A percentile compares a stretch with the other conserved stretches of the same genome.
Conservation (phyloP, 1,140 invertebrate species). For the Ceratoteleas bidentatus region DNA sequence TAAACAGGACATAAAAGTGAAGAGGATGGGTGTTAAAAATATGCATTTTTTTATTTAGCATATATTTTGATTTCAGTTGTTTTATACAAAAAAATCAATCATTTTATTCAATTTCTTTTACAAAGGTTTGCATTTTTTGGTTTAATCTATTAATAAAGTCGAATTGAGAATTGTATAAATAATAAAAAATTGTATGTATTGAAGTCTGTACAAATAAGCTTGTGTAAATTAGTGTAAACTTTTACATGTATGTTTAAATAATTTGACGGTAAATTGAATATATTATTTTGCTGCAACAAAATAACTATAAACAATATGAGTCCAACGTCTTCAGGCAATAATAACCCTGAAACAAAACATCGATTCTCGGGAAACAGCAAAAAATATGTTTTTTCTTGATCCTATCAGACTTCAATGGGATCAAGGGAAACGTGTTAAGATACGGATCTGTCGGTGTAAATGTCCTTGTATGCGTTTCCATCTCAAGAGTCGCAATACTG, state of each 20-base stretch:
- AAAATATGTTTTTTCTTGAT: slow-evolving; percentile 51
- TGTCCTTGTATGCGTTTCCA: slow-evolving; percentile 55
- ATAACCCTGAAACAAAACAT: slow-evolving; percentile 9
- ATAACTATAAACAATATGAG: no score
- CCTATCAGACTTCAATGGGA: slow-evolving; percentile 46
- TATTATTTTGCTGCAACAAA: no score
- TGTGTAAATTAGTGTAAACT: no score
- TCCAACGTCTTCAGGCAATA: neutral
- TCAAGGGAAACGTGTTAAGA: slow-evolving; percentile 55
- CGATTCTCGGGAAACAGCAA: slow-evolving; percentile 26
- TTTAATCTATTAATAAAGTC: no score
- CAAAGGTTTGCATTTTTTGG: no score
- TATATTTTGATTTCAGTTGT: no score
- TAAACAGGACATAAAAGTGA: neutral
- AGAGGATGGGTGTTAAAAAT: neutral
- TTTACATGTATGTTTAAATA: no score
- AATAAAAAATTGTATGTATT: neutral
- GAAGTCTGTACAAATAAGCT: no score
- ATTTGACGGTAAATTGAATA: no score
- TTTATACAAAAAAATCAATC: no score
- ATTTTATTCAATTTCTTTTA: no score
- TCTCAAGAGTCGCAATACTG: slow-evolving; percentile 64
- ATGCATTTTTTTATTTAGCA: neutral
- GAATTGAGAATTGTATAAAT: no score
- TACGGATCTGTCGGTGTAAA: slow-evolving; percentile 66